Base-by-base conservation (phyloP, 2,797 vertebrate species). In the Margarornis squamiger region DNA sequence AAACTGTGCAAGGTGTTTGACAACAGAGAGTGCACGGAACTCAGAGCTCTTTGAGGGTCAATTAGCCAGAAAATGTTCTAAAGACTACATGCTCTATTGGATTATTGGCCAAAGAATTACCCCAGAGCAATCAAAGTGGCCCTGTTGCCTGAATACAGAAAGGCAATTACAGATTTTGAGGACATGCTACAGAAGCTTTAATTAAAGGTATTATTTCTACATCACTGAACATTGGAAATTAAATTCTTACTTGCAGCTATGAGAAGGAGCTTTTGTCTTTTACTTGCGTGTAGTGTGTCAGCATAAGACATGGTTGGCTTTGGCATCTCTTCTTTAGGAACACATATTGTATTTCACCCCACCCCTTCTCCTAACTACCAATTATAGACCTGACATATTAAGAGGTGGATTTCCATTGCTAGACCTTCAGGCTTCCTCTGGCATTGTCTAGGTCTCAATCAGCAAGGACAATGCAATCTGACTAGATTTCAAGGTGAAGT, bases 21-120 rank as follows among this genome's bases (percentile, higher is more conserved):
- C 97, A 97, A 96, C 82, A 94, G 96, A 97, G 93, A 93, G 93
- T 77, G 54, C 75, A 88, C 82, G 93, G 94, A 92, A 87, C 96
- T 97, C 80, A 3, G 79, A 95, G 94, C 75, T 80, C 97, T 98
- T 98, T 98, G 98, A 98, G 98, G 97, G 97, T 98, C 97, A 98
- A 97, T 98, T 98, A 98, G 97, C 96, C 98, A 98, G 98, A 98
- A 98, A 98, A 98, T 97, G 89, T 90, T 97, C 96, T 98, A 97
- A 98, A 97, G 94, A 98, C 93, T 90, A 97, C 97, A 96, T 95
- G 93, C 96, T 97, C 93, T 62, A 79, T 94, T 94, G 97, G 97
- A 98, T 98, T 97, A 97, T 54, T 82, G 96, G 96, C 96, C 97
- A 96, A 96, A 96, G 97, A 97, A 96, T 97, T 97, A 92, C 95